Evolutionary conservation across 2,113 vertebrate genomes (phyloP), one percentile per base, ranked within the genome.

Genomic region (Thryonomys swinderianus): DNA sequence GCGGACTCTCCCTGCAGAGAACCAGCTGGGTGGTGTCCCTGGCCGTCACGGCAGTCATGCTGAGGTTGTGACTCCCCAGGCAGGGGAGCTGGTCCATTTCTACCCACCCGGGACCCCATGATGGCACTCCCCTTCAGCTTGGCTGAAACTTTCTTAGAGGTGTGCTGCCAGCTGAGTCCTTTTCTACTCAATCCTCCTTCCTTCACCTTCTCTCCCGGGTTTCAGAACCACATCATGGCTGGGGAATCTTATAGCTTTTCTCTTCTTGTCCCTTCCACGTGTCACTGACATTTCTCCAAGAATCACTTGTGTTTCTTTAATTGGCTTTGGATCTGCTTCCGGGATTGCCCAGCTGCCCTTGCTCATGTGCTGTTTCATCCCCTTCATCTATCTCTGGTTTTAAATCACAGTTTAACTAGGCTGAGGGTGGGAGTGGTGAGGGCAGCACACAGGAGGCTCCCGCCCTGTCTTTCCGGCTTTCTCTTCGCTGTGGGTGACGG

Each of bases 361-460:
- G 40, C 10, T 12, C 3, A 1, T 0, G 12, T 18, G 4, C 1
- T 30, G 3, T 30, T 64, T 51, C 51, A 13, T 59, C 45, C 16
- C 18, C 25, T 48, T 64, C 42, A 40, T 1, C 27, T 1, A 0
- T 8, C 59, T 88, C 51, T n/a, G 16, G 17, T 40, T 17, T 42
- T 3, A 40, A 59, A 45, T 34, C 4, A 34, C 4, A 7, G 82
- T 55, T 78, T 30, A 11, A 64, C 25, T 16, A 32, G 61, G 57
- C 11, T 57, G 37, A 59, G 81, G 17, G 7, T 27, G 45, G 17
- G 13, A 8, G 25, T 27, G 69, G 57, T 40, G 51, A 53, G 27
- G 18, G 18, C n/a, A 34, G 27, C 42, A 51, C 42, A 27, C 34
- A 78, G 32, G 91, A 45, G 51, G 16, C n/a, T 18, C 30, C 13